These are phyloP conservation scores for Eunapius fragilis DNA, from an alignment of 37 sponge, comb jelly and placozoan genomes.

Conservation along the genomic window DNA sequence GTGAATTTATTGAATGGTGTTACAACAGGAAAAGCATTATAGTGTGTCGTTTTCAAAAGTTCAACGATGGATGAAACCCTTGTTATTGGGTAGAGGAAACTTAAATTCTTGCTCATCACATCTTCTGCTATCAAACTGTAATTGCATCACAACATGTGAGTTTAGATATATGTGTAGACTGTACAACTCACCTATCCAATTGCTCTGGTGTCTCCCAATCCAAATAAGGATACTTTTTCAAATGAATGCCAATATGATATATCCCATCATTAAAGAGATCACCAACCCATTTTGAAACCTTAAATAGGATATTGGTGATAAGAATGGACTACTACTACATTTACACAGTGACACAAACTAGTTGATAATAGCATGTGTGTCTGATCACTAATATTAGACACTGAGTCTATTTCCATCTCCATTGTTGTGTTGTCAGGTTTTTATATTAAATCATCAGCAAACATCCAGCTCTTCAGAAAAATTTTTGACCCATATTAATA, in stretches of 20 bases:
- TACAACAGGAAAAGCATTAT: constrained; percentile 61
- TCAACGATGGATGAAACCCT: constrained; percentile 17
- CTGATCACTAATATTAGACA: too few species aligned
- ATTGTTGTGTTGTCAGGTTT: too few species aligned
- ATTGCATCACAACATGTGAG: background rate
- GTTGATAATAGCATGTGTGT: too few species aligned
- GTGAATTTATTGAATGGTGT: background rate
- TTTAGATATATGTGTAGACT: background rate
- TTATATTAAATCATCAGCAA: too few species aligned
- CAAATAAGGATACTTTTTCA: constrained; percentile 68
- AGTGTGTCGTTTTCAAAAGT: constrained; percentile 25
- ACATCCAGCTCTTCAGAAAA: too few species aligned
- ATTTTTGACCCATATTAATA: too few species aligned
- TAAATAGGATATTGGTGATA: too few species aligned
- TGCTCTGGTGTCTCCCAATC: constrained; percentile 77
- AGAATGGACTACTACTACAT: too few species aligned
- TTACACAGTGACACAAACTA: too few species aligned
- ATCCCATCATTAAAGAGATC: constrained; percentile 83
- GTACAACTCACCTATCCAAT: constrained; percentile 45
- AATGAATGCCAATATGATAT: constrained; percentile 77
- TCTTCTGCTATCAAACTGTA: constrained; percentile 55
- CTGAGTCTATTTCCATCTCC: too few species aligned
- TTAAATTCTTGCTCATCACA: constrained; percentile 55
- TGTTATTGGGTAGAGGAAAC: constrained; percentile 34
- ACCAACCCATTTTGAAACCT: constrained; percentile 93